Evolutionary conservation across 2,888 invertebrate species (phyloP).

Genomic region (Agyllia agylla): DNA sequence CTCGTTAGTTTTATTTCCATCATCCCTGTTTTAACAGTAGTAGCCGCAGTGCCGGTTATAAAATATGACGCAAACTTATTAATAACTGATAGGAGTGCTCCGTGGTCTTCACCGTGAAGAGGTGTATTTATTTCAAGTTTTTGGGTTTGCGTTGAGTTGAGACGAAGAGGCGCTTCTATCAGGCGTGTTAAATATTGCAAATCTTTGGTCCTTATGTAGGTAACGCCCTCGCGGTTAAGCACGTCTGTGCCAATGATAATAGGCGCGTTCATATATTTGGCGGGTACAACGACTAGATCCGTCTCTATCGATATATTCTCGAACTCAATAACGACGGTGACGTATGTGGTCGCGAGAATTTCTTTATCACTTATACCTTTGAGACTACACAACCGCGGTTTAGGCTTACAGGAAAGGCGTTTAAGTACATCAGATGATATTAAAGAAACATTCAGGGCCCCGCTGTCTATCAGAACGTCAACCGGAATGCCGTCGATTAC

Average conservation of each 20-base stretch:
- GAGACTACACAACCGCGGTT: conserved; percentile 51
- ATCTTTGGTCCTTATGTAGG: conserved; percentile 56
- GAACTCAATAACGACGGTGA: conserved; percentile 65
- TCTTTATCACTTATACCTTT: conserved; percentile 74
- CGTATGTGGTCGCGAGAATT: conserved; percentile 54
- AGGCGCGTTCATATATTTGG: conserved; percentile 54
- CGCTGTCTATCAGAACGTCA: conserved; percentile 76
- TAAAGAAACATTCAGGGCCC: conserved; percentile 23
- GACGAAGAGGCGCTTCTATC: not conserved
- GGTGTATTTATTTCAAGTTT: conserved; percentile 41
- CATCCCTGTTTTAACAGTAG: conserved; percentile 66
- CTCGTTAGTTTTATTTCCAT: conserved; percentile 51
- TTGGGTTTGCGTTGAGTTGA: not conserved
- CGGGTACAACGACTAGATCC: conserved; percentile 69
- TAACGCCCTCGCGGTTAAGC: conserved; percentile 69
- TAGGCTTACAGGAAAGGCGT: not conserved
- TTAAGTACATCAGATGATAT: not conserved
- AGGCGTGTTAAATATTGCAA: conserved; percentile 41
- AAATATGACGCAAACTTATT: conserved; percentile 44
- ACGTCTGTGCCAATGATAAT: conserved; percentile 75
- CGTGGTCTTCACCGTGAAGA: conserved; percentile 30
- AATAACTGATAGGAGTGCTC: conserved; percentile 30
- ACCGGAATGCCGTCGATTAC: conserved; percentile 67
- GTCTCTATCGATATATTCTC: conserved; percentile 67
- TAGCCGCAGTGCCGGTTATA: conserved; percentile 47